phyloP scores from a whole-genome alignment of 2,888 invertebrate species.

The Ypsolopha scabrella region DNA sequence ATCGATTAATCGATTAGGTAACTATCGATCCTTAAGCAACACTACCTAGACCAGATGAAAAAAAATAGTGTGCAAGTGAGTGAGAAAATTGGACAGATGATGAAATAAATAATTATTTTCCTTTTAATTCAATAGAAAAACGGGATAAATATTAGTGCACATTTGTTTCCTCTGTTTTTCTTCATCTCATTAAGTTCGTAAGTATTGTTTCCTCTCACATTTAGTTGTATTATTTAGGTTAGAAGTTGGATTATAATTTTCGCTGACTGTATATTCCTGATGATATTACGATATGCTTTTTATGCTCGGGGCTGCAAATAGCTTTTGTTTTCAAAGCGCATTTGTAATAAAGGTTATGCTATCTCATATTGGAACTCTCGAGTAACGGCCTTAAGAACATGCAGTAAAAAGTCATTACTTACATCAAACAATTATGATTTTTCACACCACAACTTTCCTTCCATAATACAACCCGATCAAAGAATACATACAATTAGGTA shows the following conservation, averaged over 20 bases:
- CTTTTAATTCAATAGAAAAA: too few species aligned
- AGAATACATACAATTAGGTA: not conserved
- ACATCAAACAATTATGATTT: too few species aligned
- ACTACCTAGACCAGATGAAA: too few species aligned
- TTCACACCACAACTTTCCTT: too few species aligned
- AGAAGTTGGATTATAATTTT: slow-evolving; percentile 51
- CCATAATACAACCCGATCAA: not conserved
- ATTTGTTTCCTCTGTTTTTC: not conserved
- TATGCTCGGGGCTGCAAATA: slow-evolving; percentile 55
- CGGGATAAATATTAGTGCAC: not conserved
- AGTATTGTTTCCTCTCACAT: slow-evolving; percentile 32
- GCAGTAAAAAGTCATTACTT: too few species aligned
- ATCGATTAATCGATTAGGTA: too few species aligned
- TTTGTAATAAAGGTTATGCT: not conserved
- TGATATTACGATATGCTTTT: slow-evolving; percentile 46
- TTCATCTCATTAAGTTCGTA: slow-evolving; percentile 19
- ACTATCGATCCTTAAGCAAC: too few species aligned
- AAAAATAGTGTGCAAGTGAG: too few species aligned
- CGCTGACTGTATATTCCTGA: slow-evolving; percentile 51
- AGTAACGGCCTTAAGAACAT: too few species aligned
- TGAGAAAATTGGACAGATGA: too few species aligned
- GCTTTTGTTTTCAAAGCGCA: slow-evolving; percentile 41
- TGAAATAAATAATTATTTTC: too few species aligned
- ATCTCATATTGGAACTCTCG: not conserved
- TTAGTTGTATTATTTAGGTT: slow-evolving; percentile 47